Conservation (phyloP, 2,797 vertebrate genomes). For the Mycteria americana region DNA sequence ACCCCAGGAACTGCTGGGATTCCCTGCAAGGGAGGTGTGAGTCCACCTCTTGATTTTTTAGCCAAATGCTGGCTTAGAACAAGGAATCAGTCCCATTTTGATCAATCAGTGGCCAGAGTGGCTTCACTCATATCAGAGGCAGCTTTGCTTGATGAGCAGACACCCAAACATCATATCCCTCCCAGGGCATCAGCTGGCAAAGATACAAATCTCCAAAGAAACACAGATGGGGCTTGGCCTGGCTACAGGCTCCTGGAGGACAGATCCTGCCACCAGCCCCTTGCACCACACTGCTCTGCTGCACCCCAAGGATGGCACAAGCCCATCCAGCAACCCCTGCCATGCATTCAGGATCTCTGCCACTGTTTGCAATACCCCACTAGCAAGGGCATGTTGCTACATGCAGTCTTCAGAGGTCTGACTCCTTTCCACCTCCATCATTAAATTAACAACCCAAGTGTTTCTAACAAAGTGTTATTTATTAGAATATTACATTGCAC, state of each 20-base stretch:
- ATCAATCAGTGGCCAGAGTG: neutral
- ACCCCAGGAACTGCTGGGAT: neutral
- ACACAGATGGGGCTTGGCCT: neutral
- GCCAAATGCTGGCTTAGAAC: neutral
- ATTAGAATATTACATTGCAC: conserved; percentile 70
- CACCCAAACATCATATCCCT: neutral
- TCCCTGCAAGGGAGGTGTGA: neutral
- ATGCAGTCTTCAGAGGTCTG: neutral
- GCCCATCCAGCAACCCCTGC: neutral
- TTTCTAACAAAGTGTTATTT: conserved; percentile 73
- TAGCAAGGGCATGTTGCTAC: neutral
- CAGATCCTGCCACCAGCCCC: neutral
- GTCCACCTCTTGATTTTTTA: neutral
- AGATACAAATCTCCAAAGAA: neutral
- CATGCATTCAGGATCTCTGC: neutral
- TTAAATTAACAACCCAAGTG: neutral
- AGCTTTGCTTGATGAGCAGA: neutral
- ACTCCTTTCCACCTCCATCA: neutral
- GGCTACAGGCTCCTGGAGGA: neutral
- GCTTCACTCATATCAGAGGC: fast-evolving
- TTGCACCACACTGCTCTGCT: neutral
- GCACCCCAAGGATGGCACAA: neutral
- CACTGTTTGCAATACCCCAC: neutral
- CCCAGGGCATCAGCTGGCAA: neutral
- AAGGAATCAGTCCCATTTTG: neutral